Evolutionary conservation across 1,140 invertebrate species (phyloP), one percentile per base, ranked within the genome.

Genomic region (Macrotrachela quadricornifera): DNA sequence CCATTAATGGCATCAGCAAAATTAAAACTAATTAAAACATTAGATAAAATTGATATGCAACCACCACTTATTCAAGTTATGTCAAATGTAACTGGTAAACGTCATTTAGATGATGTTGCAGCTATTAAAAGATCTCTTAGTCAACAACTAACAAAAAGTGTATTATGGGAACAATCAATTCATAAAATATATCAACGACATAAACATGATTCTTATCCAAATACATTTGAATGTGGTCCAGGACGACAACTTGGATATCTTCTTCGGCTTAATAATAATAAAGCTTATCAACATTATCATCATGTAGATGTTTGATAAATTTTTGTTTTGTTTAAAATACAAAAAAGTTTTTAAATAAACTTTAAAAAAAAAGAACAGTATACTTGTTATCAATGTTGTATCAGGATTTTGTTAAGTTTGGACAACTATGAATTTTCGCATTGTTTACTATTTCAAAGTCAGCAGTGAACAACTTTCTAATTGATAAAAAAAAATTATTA

Each of bases 171-270:
- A 72, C 21, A 30, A 30, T 30, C 21, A 4, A 30, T 30, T 30
- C 21, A 30, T 30, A 30, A 30, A 30, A 30, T 30, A 8, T 30
- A 30, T 30, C 21, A 30, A 30, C 21, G 21, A 4, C 3, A 73
- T 42, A 64, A 73, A 46, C 79, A 75, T 16, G 69, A 61, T 8
- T 41, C 71, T 56, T 88, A 82, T 66, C 88, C 88, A 14, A 68
- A 75, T 48, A 85, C 83, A 10, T 85, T 79, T 69, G 84, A 90
- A 69, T 77, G 85, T 63, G 87, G 85, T 12, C 87, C 87, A 10
- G 78, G 79, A 42, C 76, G 70, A 45, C 77, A 79, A 46, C 72
- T 92, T 55, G 79, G 76, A 55, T 68, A 75, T 37, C 78, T 90
- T 57, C 71, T 94, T 17, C 78, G 78, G 61, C 75, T 78, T 65